Evolutionary conservation across 2,888 invertebrate species (phyloP).

Genomic region (Deilephila porcellus): DNA sequence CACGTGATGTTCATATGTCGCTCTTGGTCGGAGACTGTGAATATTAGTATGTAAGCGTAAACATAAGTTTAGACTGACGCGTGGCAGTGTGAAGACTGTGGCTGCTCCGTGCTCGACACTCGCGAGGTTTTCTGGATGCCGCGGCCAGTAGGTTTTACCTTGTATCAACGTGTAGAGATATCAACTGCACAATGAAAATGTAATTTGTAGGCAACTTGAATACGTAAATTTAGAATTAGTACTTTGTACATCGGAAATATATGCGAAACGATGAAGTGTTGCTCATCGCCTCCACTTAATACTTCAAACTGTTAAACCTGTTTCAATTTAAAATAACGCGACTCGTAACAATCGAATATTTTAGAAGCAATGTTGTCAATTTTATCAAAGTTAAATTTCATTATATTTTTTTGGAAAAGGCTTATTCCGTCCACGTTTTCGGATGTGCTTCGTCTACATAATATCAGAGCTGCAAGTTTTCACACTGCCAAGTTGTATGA

Average conservation of each 20-base stretch:
- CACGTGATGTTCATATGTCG: conserved; percentile 56
- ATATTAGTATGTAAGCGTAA: conserved; percentile 66
- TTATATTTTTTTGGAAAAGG: conserved; percentile 51
- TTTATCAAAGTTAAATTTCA: conserved; percentile 25
- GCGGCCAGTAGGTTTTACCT: conserved; percentile 2
- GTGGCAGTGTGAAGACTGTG: conserved; percentile 70
- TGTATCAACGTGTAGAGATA: too few relatives aligned
- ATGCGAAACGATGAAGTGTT: background rate
- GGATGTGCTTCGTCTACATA: conserved; percentile 63
- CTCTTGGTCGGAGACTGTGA: conserved; percentile 78
- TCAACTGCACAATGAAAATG: background rate
- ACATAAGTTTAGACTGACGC: conserved; percentile 75
- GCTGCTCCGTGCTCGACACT: conserved; percentile 31
- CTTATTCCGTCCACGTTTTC: conserved; percentile 81
- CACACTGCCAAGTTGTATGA: conserved; percentile 56
- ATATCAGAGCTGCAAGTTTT: conserved; percentile 63
- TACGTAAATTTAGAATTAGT: conserved; percentile 12
- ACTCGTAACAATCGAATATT: background rate
- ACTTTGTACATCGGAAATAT: conserved; percentile 8
- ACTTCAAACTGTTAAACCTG: background rate
- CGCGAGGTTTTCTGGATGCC: conserved; percentile 2
- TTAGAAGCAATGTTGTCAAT: background rate
- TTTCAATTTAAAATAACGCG: background rate
- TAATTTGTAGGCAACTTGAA: conserved; percentile 11
- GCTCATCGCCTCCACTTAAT: background rate